Base-by-base conservation (phyloP, 1,140 invertebrate species). In the Drosophila parvula region DNA sequence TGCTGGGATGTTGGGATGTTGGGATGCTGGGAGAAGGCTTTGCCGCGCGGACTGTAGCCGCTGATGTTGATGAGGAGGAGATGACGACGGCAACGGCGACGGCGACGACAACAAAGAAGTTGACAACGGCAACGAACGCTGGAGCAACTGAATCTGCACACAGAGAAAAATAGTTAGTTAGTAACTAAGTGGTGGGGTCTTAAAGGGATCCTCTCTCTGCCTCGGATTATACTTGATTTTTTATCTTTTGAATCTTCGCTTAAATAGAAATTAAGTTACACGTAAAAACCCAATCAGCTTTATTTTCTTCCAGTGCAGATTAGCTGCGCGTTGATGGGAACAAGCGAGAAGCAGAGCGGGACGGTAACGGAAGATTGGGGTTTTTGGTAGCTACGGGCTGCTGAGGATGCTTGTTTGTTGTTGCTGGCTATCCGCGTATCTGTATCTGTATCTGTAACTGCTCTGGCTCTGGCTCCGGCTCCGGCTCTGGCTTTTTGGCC, bases 391-490 rank as follows among this genome's bases (percentile, higher is more conserved):
- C 80, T 50, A 75, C 69, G 74, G 74, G 82, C 82, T 86, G 70
- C 82, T 86, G 82, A 86, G 78, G 83, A 86, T 86, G 75, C 82
- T 86, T 86, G 82, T 86, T 86, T 76, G 69, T 58, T 53, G 60
- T 63, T 83, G 68, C 51, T 69, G 44, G n/a, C 44, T 36, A 38
- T 36, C 51, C 34, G 58, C 40, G 80, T 84, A 84, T 84, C 76
- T 84, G 58, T 64, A 48, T 71, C 51, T 41, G 43, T 44, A 48
- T 38, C 51, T 53, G 50, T 53, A 53, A 53, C 50, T 53, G 50
- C 50, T 53, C 50, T 22, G 12, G 32, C 32, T 22, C 28, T 12
- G 10, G n/a, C 48, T 48, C 45, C n/a, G 3, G 27, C 45, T 48
- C 14, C 11, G 4, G 28, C 48, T 28, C 5, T 10, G 7, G 47